phyloP scores from a whole-genome alignment of 2,797 vertebrate genomes.

The Brachyrhaphis roseni region DNA sequence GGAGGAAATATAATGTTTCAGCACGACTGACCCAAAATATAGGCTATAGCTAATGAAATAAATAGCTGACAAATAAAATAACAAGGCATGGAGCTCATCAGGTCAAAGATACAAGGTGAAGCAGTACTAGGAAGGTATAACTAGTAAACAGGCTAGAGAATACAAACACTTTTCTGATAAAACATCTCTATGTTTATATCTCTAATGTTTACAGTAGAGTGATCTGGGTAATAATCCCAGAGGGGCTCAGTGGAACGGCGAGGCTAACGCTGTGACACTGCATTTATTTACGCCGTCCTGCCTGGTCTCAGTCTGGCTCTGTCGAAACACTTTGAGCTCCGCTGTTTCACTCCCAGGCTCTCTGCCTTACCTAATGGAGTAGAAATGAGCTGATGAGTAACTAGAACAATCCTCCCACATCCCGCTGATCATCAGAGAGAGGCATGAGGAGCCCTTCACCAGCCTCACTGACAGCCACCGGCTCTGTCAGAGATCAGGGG shows the following conservation, averaged over 20 bases:
- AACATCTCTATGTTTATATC: conserved; percentile 25
- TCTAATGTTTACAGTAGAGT: conserved; percentile 28
- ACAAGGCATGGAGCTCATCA: no score
- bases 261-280: not conserved
- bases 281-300: not conserved
- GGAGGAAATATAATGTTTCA: not conserved
- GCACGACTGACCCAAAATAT: not conserved
- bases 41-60: not conserved
- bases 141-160: not conserved
- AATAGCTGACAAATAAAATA: not conserved
- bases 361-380: conserved; percentile 8
- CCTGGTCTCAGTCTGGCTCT: not conserved
- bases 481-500: conserved; percentile 7
- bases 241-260: not conserved
- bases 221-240: not conserved
- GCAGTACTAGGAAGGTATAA: not conserved
- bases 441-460: conserved; percentile 9
- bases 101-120: no score
- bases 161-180: not conserved
- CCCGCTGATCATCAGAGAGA: conserved; percentile 11
- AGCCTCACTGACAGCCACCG: not conserved
- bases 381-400: conserved; percentile 27
- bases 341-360: not conserved
- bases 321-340: not conserved
- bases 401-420: conserved; percentile 36